Percentiles rank a stretch among this genome's conserved stretches.
Conservation (phyloP, 2,113 vertebrate species). For the Alectura lathami region DNA sequence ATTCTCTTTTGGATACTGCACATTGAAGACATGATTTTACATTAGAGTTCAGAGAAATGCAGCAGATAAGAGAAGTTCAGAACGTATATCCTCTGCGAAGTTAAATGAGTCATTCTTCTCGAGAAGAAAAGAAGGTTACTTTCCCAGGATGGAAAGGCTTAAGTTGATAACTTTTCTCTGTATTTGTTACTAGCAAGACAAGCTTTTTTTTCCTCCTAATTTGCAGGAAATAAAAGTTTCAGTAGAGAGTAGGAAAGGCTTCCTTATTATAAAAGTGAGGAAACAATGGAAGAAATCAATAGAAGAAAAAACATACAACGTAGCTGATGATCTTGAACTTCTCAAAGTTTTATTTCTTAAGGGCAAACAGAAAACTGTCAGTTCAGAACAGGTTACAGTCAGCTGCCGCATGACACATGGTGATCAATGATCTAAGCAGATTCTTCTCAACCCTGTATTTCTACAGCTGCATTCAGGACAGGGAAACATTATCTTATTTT, state of each 20-base stretch:
- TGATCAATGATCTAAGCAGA: background rate
- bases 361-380: background rate
- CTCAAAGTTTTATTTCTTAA: background rate
- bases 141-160: background rate
- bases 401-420: background rate
- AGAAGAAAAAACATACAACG: background rate
- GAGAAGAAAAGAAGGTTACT: background rate
- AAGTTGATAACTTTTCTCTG: background rate
- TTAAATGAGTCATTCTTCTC: background rate
- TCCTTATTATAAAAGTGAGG: background rate
- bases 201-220: background rate
- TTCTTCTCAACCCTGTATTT: background rate
- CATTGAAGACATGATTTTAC: background rate
- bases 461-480: background rate
- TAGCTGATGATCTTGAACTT: background rate
- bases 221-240: background rate
- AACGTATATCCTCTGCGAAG: background rate
- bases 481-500: background rate
- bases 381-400: background rate
- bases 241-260: background rate
- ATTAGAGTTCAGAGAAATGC: background rate
- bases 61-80: background rate
- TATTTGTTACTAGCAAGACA: background rate
- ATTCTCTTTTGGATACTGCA: background rate
- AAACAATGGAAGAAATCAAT: background rate